Evolutionary conservation across 2,797 vertebrate species (phyloP).

Genomic region (Pseudochromis fuscus): DNA sequence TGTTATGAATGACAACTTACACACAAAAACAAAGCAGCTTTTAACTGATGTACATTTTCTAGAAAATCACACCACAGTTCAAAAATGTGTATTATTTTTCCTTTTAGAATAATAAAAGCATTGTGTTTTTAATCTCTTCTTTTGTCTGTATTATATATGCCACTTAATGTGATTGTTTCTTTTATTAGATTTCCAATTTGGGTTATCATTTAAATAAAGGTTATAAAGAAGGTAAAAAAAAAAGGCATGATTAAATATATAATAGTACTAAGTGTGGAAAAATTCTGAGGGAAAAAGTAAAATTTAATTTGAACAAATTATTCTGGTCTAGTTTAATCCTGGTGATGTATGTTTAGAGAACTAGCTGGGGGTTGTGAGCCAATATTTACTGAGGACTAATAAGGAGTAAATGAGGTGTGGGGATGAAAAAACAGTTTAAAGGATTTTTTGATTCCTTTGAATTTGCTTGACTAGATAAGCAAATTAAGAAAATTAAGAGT

Average conservation of each 20-base stretch:
- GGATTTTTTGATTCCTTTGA: constrained; percentile 54
- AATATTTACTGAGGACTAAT: constrained; percentile 53
- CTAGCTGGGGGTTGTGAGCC: neutral
- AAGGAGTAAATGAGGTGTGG: constrained; percentile 58
- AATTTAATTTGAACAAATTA: neutral
- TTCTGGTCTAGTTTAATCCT: constrained; percentile 13
- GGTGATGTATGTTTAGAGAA: neutral
- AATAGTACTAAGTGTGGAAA: too few species aligned
- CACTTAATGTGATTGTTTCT: neutral
- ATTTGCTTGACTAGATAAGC: constrained; percentile 59
- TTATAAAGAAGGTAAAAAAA: too few species aligned
- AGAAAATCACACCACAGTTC: neutral
- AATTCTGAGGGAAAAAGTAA: neutral
- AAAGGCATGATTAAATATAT: too few species aligned
- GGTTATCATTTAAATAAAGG: too few species aligned
- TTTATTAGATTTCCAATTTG: too few species aligned
- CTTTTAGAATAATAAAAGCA: neutral
- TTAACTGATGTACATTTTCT: neutral
- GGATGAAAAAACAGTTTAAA: constrained; percentile 56
- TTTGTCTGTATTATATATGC: neutral
- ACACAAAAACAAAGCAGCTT: neutral
- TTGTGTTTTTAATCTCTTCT: too few species aligned
- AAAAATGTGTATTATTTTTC: neutral
- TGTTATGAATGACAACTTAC: too few species aligned
- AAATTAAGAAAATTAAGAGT: constrained; percentile 67